Evolutionary conservation across 2,113 vertebrate genomes (phyloP), one percentile per base, ranked within the genome.

Genomic region (Campylorhamphus procurvoides): DNA sequence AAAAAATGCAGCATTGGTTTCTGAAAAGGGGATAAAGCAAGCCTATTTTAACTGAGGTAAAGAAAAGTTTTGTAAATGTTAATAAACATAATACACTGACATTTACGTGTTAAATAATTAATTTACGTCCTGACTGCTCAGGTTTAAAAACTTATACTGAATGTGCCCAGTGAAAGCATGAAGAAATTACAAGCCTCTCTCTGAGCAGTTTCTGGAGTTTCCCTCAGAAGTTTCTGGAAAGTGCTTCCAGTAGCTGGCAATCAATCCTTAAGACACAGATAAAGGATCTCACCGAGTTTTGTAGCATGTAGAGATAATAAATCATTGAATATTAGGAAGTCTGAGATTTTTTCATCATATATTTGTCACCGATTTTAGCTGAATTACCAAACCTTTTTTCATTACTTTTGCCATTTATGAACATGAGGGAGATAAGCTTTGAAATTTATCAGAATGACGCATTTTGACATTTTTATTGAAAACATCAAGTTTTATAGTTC

Each of bases 391-490:
- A 80, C 11, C 9, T 33, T 84, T 83, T 93, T 63, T 71, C 76
- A 31, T 80, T 73, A 59, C 86, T 81, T 88, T 20, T 81, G 25
- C 80, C 75, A 83, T 59, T 84, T 92, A 47, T 1, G 0, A 90
- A 35, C 25, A 86, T 90, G 86, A 86, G 25, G 42, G 46, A 84
- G 78, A 95, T 74, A 81, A 84, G 33, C 11, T 84, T 86, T 50
- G 56, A 84, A 94, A 95, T 90, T 66, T 76, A 50, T 77, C 42
- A 46, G 25, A 81, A 80, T 84, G 33, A 6, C 13, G 80, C 88
- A 63, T 93, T 88, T 71, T 95, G 86, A 86, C 59, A 77, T 86
- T 89, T 88, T 93, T 84, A 67, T 77, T 81, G 39, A 59, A 88
- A 94, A 62, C 81, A 67, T 86, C 50, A 84, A 67, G 37, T 88